phyloP scores from a whole-genome alignment of 2,888 invertebrate genomes.

The Ethmia dodecea region DNA sequence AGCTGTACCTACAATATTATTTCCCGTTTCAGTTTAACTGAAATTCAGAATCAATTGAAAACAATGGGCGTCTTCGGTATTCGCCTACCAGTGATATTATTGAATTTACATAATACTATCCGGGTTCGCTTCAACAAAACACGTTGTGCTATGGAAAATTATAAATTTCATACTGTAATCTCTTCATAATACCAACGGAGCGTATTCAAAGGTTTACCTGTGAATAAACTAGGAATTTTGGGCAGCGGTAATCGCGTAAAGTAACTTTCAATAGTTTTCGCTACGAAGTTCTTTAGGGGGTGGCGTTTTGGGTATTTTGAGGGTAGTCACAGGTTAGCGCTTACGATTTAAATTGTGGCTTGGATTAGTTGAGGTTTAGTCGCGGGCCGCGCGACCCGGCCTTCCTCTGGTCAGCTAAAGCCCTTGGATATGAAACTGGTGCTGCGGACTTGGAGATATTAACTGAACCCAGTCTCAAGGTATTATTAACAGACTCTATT shows the following conservation, averaged over 20 bases:
- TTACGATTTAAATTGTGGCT: slow-evolving; percentile 66
- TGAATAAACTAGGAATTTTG: slow-evolving; percentile 40
- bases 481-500: no score
- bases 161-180: slow-evolving; percentile 61
- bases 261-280: slow-evolving; percentile 68
- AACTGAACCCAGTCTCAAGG: no score
- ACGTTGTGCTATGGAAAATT: slow-evolving; percentile 36
- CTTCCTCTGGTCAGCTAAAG: slow-evolving; percentile 65
- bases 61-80: no score
- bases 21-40: no score
- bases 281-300: slow-evolving; percentile 39
- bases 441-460: slow-evolving; percentile 35
- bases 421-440: slow-evolving; percentile 49
- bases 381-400: slow-evolving; percentile 40
- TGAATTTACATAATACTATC: slow-evolving; percentile 61
- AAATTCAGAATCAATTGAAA: no score
- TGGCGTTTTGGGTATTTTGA: slow-evolving; percentile 25
- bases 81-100: slow-evolving; percentile 27
- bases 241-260: slow-evolving; percentile 44
- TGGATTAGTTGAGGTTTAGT: slow-evolving; percentile 72
- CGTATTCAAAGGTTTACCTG: slow-evolving; percentile 24
- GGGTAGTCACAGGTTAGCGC: slow-evolving; percentile 61
- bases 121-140: slow-evolving; percentile 40
- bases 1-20: no score
- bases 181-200: slow-evolving; percentile 41